A percentile compares a stretch with the other conserved stretches of the same genome.
phyloP scores from a whole-genome alignment of 2,797 vertebrate genomes.

The Neosalanx taihuensis region DNA sequence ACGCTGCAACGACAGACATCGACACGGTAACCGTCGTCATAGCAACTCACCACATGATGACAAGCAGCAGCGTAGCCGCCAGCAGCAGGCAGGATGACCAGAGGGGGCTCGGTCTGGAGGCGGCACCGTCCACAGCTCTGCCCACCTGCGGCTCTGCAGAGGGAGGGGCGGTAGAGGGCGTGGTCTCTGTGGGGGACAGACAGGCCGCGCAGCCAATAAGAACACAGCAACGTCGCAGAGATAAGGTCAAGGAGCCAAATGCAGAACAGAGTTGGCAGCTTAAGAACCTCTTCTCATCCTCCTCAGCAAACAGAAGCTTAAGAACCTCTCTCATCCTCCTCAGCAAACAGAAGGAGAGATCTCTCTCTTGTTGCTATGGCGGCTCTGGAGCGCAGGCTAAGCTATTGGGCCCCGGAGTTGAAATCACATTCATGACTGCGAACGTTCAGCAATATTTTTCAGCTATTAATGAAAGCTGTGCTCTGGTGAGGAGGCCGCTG shows the following conservation, averaged over 20 bases:
- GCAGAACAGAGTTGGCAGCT: constrained; percentile 23
- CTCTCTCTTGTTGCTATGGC: too few relatives aligned
- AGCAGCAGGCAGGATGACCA: constrained; percentile 48
- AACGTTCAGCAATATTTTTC: constrained; percentile 24
- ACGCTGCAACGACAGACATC: neutral
- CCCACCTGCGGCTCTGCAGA: constrained; percentile 74
- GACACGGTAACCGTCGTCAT: neutral
- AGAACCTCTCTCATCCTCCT: too few relatives aligned
- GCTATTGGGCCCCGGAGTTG: too few relatives aligned
- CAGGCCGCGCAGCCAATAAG: neutral
- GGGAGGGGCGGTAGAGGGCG: constrained; percentile 72
- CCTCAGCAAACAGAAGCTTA: too few relatives aligned
- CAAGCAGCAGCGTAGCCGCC: constrained; percentile 44
- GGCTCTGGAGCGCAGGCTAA: too few relatives aligned
- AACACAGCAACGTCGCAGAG: constrained; percentile 8
- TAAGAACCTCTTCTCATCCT: too few relatives aligned
- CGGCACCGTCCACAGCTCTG: constrained; percentile 33
- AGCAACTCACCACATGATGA: constrained; percentile 54
- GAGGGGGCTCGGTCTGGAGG: constrained; percentile 20
- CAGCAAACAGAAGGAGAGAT: too few relatives aligned
- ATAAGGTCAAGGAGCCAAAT: constrained; percentile 43
- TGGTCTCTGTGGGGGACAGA: constrained; percentile 62
- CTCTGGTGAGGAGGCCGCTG: constrained; percentile 42
- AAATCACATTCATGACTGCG: constrained; percentile 5
- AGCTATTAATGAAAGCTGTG: constrained; percentile 62